A percentile compares a stretch with the other conserved stretches of the same genome.
Evolutionary conservation across 2,888 invertebrate species (phyloP).

Genomic region (Andrena trimmerana): DNA sequence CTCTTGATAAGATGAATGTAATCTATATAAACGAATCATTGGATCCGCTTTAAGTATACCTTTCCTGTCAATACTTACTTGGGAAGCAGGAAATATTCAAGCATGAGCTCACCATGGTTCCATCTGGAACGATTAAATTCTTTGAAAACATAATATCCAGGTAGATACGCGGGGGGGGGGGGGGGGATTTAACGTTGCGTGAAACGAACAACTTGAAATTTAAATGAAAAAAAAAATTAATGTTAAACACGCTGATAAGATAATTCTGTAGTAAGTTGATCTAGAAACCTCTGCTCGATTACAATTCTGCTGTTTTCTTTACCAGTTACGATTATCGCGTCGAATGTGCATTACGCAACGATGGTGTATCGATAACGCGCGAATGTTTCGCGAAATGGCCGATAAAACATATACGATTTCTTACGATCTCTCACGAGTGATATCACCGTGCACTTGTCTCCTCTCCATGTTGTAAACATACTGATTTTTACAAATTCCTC

Average conservation of each 20-base stretch:
- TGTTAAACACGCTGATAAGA: background rate
- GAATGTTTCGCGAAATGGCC: constrained; percentile 17
- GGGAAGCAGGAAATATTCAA: background rate
- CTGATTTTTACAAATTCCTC: too few species aligned
- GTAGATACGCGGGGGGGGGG: background rate
- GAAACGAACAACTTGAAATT: background rate
- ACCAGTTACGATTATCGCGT: constrained; percentile 30
- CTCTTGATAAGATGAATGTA: background rate
- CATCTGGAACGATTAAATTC: background rate
- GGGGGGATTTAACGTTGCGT: background rate
- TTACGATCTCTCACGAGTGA: background rate
- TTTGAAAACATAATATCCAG: background rate
- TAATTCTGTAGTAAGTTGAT: background rate
- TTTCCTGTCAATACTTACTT: background rate
- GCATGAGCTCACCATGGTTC: background rate
- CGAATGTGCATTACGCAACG: constrained; percentile 34
- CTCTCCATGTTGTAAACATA: background rate
- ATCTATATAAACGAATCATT: background rate
- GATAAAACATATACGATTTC: constrained; percentile 23
- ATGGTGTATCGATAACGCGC: constrained; percentile 23
- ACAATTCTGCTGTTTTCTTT: constrained; percentile 26
- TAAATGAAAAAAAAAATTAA: background rate
- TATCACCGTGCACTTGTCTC: background rate
- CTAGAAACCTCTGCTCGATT: background rate
- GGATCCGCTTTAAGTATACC: background rate